Conservation (phyloP, 2,797 vertebrate species). For the Rhinella marina region DNA sequence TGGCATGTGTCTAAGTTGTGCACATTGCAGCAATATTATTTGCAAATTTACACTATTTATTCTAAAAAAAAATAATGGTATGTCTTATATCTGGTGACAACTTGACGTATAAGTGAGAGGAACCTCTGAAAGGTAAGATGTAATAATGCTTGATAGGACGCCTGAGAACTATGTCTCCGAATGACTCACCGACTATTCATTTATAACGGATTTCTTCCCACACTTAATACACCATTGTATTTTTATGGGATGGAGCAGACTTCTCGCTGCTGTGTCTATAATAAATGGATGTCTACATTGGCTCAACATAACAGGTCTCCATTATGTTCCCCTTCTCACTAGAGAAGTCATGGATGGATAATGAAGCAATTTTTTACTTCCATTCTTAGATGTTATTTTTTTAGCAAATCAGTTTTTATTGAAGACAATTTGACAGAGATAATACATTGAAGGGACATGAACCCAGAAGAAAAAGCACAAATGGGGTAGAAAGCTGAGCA, state of each 20-base stretch:
- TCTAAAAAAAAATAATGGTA: background rate
- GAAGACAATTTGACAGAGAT: too few relatives aligned
- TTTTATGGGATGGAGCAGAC: background rate
- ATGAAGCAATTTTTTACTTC: too few relatives aligned
- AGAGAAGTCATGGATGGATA: background rate
- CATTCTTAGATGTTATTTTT: background rate
- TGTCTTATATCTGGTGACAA: background rate
- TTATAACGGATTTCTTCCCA: background rate
- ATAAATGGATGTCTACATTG: conserved; percentile 19
- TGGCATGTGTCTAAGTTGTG: background rate
- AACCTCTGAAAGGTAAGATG: conserved; percentile 62
- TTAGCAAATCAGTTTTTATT: too few relatives aligned
- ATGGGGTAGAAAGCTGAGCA: too few relatives aligned
- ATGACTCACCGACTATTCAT: background rate
- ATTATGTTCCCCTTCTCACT: background rate
- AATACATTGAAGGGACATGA: too few relatives aligned
- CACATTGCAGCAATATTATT: conserved; percentile 33
- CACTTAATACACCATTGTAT: conserved; percentile 3
- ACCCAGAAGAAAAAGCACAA: too few relatives aligned
- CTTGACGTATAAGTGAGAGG: background rate
- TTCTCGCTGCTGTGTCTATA: background rate
- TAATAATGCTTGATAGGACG: conserved; percentile 60
- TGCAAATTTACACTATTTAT: background rate
- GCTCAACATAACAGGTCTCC: background rate
- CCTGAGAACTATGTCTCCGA: conserved; percentile 24